Conservation (phyloP, 1,140 invertebrate genomes). For the Sesamia nonagrioides region DNA sequence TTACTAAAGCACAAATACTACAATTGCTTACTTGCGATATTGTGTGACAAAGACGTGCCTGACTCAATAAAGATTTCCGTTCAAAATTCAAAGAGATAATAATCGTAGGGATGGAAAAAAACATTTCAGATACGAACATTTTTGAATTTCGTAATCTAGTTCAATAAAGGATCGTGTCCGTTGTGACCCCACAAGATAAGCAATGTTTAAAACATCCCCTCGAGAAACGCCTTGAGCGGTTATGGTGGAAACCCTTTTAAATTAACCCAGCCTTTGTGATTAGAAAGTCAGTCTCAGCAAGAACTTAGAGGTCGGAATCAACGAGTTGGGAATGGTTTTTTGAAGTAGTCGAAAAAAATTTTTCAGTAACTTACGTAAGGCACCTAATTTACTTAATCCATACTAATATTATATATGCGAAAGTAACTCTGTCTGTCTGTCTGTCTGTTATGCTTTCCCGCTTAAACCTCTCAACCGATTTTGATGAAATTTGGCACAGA, state of each 20-base stretch:
- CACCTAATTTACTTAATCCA: not conserved
- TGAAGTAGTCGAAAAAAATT: not conserved
- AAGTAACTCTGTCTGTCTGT: too few species aligned
- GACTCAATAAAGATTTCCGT: not conserved
- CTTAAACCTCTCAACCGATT: too few species aligned
- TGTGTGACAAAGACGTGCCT: too few species aligned
- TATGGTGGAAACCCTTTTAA: not conserved
- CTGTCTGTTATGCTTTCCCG: too few species aligned
- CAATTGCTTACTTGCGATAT: not conserved
- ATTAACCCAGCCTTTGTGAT: constrained; percentile 21
- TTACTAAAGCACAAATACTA: too few species aligned
- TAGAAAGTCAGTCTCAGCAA: not conserved
- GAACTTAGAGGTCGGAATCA: not conserved
- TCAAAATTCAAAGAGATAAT: not conserved
- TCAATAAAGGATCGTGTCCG: not conserved
- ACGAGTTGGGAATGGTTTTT: not conserved
- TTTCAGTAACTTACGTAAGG: not conserved
- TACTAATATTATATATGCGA: too few species aligned
- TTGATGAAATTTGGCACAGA: too few species aligned
- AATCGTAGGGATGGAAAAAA: too few species aligned
- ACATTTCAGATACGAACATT: too few species aligned
- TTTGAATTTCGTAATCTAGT: not conserved
- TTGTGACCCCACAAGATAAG: not conserved
- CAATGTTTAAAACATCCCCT: constrained; percentile 9
- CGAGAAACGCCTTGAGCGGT: not conserved